Percentiles rank a stretch among this genome's conserved stretches.
Conservation (phyloP, 2,797 vertebrate species). For the Discoglossus pictus region DNA sequence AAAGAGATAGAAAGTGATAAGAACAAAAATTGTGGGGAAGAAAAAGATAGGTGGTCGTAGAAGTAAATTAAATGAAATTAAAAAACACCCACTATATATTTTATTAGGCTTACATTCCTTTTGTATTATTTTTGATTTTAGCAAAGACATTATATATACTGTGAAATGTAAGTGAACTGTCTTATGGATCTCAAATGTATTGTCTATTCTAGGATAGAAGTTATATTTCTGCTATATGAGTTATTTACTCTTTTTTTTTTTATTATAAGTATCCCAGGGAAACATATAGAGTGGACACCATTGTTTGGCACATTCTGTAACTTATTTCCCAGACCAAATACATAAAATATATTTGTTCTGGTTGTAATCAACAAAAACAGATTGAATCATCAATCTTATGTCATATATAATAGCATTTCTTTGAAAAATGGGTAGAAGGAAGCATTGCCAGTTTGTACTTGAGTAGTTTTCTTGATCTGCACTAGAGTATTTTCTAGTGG, state of each 20-base stretch:
- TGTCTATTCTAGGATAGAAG: too few species aligned
- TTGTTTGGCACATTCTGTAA: not conserved
- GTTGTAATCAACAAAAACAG: slow-evolving; percentile 14
- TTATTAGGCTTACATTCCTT: too few species aligned
- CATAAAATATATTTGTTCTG: not conserved
- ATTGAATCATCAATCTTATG: slow-evolving; percentile 22
- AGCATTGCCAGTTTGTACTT: not conserved
- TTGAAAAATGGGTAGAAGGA: not conserved
- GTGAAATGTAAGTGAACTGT: not conserved
- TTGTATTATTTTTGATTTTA: too few species aligned
- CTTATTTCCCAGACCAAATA: slow-evolving; percentile 3
- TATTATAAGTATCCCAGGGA: not conserved
- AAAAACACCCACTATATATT: too few species aligned
- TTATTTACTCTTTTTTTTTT: not conserved
- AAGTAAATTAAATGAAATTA: too few species aligned
- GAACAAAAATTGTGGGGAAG: too few species aligned
- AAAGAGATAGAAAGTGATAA: too few species aligned
- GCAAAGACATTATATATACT: not conserved
- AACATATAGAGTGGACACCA: not conserved
- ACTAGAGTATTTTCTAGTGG: not conserved
- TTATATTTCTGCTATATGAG: not conserved
- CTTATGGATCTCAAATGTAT: too few species aligned
- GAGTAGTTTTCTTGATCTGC: not conserved
- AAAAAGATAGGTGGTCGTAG: too few species aligned
- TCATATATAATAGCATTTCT: slow-evolving; percentile 3